A percentile compares a stretch with the other conserved stretches of the same genome.
Evolutionary conservation across 2,113 vertebrate species (phyloP).

Genomic region (Cephalopholis sonnerati): DNA sequence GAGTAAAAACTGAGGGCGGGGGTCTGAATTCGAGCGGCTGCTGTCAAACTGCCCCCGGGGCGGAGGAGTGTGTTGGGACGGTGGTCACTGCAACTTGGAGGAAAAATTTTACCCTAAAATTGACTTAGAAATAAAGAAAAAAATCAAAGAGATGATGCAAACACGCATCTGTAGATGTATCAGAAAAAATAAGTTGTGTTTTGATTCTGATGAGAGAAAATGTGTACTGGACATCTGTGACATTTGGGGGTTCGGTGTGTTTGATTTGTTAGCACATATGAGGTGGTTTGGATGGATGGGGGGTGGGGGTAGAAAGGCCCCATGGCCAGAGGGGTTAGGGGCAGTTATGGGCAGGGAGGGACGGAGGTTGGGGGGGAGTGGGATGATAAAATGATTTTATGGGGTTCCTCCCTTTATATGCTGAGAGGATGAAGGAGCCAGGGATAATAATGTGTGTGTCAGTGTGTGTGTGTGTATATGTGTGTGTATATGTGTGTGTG

Average conservation of each 20-base stretch:
- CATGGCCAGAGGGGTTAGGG: slow-evolving; percentile 75
- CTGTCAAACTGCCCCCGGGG: slow-evolving; percentile 43
- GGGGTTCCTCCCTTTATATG: slow-evolving; percentile 49
- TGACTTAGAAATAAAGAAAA: background rate
- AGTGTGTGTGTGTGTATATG: slow-evolving; percentile 19
- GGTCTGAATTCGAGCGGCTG: background rate
- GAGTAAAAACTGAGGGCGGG: slow-evolving; percentile 23
- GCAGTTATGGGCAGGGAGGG: slow-evolving; percentile 38
- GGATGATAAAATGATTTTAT: slow-evolving; percentile 64
- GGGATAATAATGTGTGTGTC: slow-evolving; percentile 20
- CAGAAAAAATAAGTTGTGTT: background rate
- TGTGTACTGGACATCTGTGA: slow-evolving; percentile 29
- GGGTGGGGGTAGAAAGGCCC: slow-evolving; percentile 46
- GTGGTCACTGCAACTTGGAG: slow-evolving; percentile 27
- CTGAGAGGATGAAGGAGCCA: slow-evolving; percentile 42
- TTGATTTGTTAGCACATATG: slow-evolving; percentile 37
- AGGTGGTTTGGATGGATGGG: background rate
- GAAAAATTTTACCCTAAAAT: background rate
- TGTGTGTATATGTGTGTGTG: background rate
- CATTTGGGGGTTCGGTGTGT: slow-evolving; percentile 23
- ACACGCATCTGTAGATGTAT: background rate
- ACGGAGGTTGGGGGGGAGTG: background rate
- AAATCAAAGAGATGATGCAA: background rate
- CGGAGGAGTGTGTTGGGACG: slow-evolving; percentile 7
- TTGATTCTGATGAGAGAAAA: background rate